Conservation (phyloP, 2,888 invertebrate genomes). For the Dryobota labecula region DNA sequence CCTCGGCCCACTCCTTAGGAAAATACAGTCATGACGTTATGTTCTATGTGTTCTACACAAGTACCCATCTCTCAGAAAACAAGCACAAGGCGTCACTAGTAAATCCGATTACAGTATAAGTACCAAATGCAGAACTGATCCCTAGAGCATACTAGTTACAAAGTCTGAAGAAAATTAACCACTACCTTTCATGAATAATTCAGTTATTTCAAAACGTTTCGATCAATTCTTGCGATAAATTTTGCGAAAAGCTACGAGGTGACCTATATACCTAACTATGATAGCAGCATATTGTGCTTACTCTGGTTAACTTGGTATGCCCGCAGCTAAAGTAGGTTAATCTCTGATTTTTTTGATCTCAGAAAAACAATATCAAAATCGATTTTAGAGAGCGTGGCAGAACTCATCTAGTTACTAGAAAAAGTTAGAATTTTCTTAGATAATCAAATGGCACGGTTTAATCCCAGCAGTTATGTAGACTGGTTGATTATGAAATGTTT, state of each 20-base stretch:
- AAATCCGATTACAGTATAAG: constrained; percentile 52
- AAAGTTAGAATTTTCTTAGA: no score
- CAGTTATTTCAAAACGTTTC: constrained; percentile 56
- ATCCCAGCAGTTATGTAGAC: no score
- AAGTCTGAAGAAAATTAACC: constrained; percentile 64
- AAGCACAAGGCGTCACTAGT: constrained; percentile 20
- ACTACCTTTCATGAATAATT: constrained; percentile 64
- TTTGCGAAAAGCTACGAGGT: constrained; percentile 15
- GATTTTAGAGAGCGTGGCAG: no score
- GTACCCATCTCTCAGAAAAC: constrained; percentile 3
- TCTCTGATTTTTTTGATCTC: not conserved
- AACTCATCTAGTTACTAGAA: no score
- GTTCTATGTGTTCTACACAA: not conserved
- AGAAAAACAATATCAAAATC: not conserved
- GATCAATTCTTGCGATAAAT: constrained; percentile 57
- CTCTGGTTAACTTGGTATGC: not conserved
- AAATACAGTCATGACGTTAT: not conserved
- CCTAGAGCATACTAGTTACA: constrained; percentile 60
- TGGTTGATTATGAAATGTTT: no score
- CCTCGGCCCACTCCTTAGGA: not conserved
- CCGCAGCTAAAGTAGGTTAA: not conserved
- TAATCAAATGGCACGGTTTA: no score
- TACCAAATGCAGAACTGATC: constrained; percentile 50
- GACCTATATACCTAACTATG: constrained; percentile 7
- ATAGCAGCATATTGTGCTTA: not conserved